These are phyloP conservation scores for Hydrotaea diabolus DNA, from an alignment of 2,888 invertebrate species.

Conservation along the genomic window DNA sequence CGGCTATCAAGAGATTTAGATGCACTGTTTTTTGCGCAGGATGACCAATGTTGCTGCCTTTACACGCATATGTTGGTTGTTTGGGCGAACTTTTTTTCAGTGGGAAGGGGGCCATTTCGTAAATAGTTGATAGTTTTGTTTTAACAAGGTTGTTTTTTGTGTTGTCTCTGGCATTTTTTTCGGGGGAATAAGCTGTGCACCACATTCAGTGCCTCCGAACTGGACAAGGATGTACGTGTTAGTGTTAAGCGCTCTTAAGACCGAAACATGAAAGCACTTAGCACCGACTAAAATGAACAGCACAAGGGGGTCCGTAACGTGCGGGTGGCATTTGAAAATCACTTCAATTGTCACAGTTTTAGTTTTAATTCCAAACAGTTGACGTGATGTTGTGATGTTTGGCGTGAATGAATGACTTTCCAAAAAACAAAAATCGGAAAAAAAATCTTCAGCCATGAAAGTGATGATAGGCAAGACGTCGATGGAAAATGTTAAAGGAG, in stretches of 20 bases:
- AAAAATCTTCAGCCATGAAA: neutral
- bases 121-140: slow-evolving; percentile 14
- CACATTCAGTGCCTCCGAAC: slow-evolving; percentile 19
- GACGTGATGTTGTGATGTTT: neutral
- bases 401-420: neutral
- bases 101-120: neutral
- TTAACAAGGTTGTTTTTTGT: neutral
- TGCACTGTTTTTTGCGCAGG: neutral
- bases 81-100: neutral
- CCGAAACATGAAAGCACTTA: slow-evolving; percentile 31
- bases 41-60: neutral
- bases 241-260: slow-evolving; percentile 35
- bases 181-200: neutral
- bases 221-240: slow-evolving; percentile 33
- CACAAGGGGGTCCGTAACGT: neutral
- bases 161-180: neutral
- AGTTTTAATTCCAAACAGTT: slow-evolving; percentile 26
- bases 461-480: neutral
- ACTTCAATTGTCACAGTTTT: slow-evolving; percentile 31
- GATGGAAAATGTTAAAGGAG: neutral
- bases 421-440: neutral
- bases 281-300: slow-evolving; percentile 12
- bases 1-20: slow-evolving; percentile 12
- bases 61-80: neutral
- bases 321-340: neutral